Conservation (phyloP, 2,113 vertebrate species). For the human (Homo sapiens) region GRCh38 chr5:146743501-146744000, state of each 20-base stretch:
- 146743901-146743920: constrained; percentile 73
- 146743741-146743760: neutral
- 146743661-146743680: neutral
- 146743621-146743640: neutral
- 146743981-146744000: constrained; percentile 87
- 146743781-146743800: neutral
- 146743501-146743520: neutral
- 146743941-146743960: constrained; percentile 80
- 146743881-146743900: constrained; percentile 79
- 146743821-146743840: neutral
- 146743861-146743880: neutral
- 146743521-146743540: neutral
- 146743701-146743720: neutral
- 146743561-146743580: constrained; percentile 71
- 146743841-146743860: constrained; percentile 66
- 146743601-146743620: neutral
- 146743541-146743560: neutral
- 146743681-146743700: neutral
- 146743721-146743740: neutral
- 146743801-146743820: neutral
- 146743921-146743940: constrained; percentile 80
- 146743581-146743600: constrained; percentile 54
- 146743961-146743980: constrained; percentile 82
- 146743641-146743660: neutral
- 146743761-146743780: neutral